phyloP scores from a whole-genome alignment of 2,888 invertebrate genomes.

The Nephrotoma guestfalica region DNA sequence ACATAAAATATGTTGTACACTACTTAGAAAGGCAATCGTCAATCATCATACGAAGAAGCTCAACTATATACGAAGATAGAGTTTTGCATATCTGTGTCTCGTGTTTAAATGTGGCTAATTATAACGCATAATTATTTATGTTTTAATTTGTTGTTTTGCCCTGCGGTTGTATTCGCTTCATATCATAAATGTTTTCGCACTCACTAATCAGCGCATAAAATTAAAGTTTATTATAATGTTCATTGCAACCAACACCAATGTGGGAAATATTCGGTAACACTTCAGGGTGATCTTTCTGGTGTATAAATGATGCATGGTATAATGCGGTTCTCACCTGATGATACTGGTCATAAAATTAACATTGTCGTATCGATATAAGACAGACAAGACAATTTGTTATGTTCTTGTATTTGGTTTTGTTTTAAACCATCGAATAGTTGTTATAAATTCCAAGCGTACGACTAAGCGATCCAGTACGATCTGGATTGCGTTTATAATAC shows the following conservation, averaged over 20 bases:
- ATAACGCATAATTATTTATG: no score
- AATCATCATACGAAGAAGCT: background rate
- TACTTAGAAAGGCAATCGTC: background rate
- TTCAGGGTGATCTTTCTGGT: no score
- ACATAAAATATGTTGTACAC: background rate
- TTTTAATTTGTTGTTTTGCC: no score
- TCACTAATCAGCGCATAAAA: no score
- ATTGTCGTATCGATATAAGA: background rate
- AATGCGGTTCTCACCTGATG: background rate
- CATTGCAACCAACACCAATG: no score
- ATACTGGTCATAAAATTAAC: background rate
- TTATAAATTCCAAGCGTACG: background rate
- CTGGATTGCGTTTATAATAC: background rate
- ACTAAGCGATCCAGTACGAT: background rate
- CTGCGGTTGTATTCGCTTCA: no score
- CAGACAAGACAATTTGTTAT: no score
- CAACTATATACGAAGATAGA: background rate
- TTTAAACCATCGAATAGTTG: background rate
- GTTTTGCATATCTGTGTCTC: no score
- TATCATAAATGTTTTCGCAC: no score
- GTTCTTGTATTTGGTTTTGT: background rate
- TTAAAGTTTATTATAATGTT: no score
- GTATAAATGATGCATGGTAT: background rate
- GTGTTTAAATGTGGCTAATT: no score
- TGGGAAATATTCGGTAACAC: background rate